These are phyloP conservation scores for Archaeoteleia sp. DNA, from an alignment of 2,888 invertebrate genomes.

Conservation along the genomic window DNA sequence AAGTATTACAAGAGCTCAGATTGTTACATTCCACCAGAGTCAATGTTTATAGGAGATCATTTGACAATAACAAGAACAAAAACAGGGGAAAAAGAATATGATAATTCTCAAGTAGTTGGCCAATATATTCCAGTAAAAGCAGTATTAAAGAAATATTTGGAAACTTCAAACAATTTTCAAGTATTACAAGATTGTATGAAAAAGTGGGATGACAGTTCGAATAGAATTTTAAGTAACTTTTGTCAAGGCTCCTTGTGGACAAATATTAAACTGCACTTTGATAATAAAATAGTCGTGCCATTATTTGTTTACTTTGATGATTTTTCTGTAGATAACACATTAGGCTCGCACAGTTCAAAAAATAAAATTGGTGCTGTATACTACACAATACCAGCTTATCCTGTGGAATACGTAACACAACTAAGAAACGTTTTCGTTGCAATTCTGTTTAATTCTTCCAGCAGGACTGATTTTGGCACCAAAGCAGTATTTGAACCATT, in stretches of 20 bases:
- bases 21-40: too few species aligned
- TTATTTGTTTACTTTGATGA: conserved; percentile 52
- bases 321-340: conserved; percentile 38
- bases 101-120: too few species aligned
- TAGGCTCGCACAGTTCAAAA: conserved; percentile 21
- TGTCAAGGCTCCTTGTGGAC: conserved; percentile 31
- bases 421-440: conserved; percentile 39
- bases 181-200: conserved; percentile 16
- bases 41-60: too few species aligned
- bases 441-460: conserved; percentile 25
- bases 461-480: conserved; percentile 28
- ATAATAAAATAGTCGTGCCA: conserved; percentile 32
- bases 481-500: conserved; percentile 27
- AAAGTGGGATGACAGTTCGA: background rate
- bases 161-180: conserved; percentile 19
- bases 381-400: conserved; percentile 36
- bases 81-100: too few species aligned
- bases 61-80: too few species aligned
- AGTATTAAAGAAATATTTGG: conserved; percentile 15
- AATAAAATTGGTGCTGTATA: conserved; percentile 47
- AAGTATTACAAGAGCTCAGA: too few species aligned
- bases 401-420: conserved; percentile 21
- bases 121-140: conserved; percentile 10
- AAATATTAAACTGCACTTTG: conserved; percentile 23
- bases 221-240: conserved; percentile 20